Evolutionary conservation across 1,140 invertebrate species (phyloP).

Genomic region (Oreohelix idahoensis): DNA sequence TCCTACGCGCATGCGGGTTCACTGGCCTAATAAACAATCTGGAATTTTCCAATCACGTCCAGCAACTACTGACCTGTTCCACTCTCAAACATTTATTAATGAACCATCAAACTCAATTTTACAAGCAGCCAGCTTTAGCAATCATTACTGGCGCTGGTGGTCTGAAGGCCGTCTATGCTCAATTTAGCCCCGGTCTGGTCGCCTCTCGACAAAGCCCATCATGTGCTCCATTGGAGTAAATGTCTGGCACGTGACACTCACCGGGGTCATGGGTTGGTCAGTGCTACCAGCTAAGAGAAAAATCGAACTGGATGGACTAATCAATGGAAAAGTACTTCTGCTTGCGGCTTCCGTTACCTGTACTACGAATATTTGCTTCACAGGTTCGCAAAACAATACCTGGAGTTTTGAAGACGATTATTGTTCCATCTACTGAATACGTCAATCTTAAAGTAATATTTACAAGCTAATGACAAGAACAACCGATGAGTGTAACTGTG

Average conservation of each 20-base stretch:
- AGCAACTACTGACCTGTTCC: background rate
- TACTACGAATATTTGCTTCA: too few relatives aligned
- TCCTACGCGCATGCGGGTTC: too few relatives aligned
- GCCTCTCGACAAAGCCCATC: constrained; percentile 5
- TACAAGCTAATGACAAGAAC: too few relatives aligned
- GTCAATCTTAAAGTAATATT: too few relatives aligned
- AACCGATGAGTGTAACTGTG: too few relatives aligned
- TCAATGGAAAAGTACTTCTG: too few relatives aligned
- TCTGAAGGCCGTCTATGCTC: background rate
- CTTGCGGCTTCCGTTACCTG: too few relatives aligned
- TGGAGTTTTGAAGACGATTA: too few relatives aligned
- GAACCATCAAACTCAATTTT: background rate
- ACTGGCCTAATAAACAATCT: background rate
- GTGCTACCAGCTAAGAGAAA: background rate
- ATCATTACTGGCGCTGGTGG: background rate
- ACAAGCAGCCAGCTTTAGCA: background rate
- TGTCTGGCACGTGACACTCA: constrained; percentile 5
- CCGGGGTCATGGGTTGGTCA: background rate
- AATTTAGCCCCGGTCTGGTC: constrained; percentile 2
- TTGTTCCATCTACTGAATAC: too few relatives aligned
- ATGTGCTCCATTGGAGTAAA: background rate
- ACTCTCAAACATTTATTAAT: background rate
- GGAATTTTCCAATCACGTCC: background rate
- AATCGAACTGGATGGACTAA: background rate
- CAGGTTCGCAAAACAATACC: too few relatives aligned